These are phyloP conservation scores for Subanguina moxae DNA, from an alignment of 1,140 invertebrate genomes.

Conservation along the genomic window DNA sequence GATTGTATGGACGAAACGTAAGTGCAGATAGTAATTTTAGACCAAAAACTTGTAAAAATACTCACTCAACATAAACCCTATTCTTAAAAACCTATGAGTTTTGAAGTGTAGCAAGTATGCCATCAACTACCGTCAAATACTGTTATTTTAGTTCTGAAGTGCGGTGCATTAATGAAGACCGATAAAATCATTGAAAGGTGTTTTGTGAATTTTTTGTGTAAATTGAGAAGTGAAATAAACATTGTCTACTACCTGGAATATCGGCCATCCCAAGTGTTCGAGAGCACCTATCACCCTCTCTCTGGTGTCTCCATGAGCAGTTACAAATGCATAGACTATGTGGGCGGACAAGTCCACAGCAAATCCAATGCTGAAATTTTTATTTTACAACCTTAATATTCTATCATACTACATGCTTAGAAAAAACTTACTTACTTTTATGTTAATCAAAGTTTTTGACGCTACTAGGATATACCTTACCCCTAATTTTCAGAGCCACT, in stretches of 20 bases:
- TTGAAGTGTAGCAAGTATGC: too few species aligned
- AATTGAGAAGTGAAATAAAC: neutral
- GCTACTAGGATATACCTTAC: too few species aligned
- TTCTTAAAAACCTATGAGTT: too few species aligned
- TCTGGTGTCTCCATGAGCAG: constrained; percentile 53
- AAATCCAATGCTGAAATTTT: constrained; percentile 59
- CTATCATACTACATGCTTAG: too few species aligned
- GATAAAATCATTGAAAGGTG: neutral
- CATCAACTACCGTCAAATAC: too few species aligned
- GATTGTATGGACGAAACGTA: neutral
- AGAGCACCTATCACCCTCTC: constrained; percentile 59
- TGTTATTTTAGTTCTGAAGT: neutral
- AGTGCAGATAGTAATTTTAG: too few species aligned
- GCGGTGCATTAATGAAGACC: neutral
- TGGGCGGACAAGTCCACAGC: constrained; percentile 63
- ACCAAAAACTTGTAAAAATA: too few species aligned
- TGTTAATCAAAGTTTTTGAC: constrained; percentile 58
- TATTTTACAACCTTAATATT: too few species aligned
- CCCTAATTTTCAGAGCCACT: too few species aligned
- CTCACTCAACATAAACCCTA: too few species aligned
- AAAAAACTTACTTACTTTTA: too few species aligned
- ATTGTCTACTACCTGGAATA: constrained; percentile 65
- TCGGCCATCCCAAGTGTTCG: constrained; percentile 72
- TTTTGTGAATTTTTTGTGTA: constrained; percentile 4
- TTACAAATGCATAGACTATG: constrained; percentile 62